Conservation (phyloP, 1,140 invertebrate species). For the Drosophila insularis region DNA sequence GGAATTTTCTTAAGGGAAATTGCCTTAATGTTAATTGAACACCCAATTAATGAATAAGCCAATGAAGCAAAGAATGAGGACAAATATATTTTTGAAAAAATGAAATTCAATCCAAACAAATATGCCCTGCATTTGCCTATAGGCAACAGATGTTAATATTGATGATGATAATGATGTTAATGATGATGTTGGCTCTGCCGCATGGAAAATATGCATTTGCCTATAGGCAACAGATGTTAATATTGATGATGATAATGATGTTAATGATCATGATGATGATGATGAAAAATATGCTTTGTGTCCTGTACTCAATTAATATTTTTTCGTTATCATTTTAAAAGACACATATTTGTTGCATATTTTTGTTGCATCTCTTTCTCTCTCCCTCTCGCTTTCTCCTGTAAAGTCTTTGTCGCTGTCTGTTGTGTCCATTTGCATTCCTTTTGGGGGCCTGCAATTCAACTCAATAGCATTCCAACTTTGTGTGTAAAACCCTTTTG, state of each 20-base stretch:
- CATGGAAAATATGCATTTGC: slow-evolving; percentile 54
- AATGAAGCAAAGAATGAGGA: too few relatives aligned
- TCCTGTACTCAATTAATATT: slow-evolving; percentile 62
- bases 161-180: neutral
- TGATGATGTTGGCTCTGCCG: neutral
- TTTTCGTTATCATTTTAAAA: slow-evolving; percentile 57
- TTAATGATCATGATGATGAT: neutral
- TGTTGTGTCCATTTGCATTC: neutral
- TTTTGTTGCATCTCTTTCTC: neutral
- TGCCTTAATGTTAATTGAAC: too few relatives aligned
- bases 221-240: too few relatives aligned
- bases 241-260: too few relatives aligned
- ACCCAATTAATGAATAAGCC: too few relatives aligned
- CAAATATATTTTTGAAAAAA: too few relatives aligned
- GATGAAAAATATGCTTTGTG: slow-evolving; percentile 67
- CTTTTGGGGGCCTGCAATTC: slow-evolving; percentile 4
- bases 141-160: too few relatives aligned
- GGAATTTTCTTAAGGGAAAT: too few relatives aligned
- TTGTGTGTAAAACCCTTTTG: slow-evolving; percentile 39
- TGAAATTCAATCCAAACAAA: too few relatives aligned
- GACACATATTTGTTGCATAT: slow-evolving; percentile 36
- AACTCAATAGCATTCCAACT: slow-evolving; percentile 64
- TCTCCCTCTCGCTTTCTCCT: neutral
- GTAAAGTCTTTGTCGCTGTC: neutral
- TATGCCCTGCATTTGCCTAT: too few relatives aligned